These are phyloP conservation scores for Poecilobothrus nobilitatus DNA, from an alignment of 2,888 invertebrate species.

Conservation along the genomic window DNA sequence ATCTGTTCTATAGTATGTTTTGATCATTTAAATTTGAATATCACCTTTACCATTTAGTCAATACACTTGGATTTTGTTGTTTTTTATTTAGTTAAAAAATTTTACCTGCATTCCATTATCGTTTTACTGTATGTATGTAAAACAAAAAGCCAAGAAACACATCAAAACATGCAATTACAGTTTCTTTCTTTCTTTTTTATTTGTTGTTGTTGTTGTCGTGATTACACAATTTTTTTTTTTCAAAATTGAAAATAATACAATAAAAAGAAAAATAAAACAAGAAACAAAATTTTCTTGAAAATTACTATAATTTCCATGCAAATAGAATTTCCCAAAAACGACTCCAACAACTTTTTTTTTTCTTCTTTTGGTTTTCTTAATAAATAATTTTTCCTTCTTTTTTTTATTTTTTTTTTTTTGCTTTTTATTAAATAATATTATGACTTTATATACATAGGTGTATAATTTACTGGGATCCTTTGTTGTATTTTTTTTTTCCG, in stretches of 20 bases:
- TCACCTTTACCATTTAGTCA: background rate
- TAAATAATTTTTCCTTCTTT: background rate
- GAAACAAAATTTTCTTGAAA: background rate
- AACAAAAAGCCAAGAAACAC: background rate
- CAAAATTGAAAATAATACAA: background rate
- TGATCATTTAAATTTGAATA: background rate
- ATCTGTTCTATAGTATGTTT: background rate
- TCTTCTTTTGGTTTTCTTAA: too few species aligned
- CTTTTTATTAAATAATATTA: background rate
- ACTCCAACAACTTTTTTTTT: background rate
- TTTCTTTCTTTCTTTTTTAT: background rate
- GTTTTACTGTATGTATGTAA: background rate
- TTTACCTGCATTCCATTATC: constrained; percentile 3
- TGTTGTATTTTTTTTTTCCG: background rate
- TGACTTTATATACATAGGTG: background rate
- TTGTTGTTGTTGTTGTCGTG: background rate
- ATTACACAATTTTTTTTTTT: constrained; percentile 1
- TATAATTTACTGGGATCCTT: background rate
- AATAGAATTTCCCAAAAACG: background rate
- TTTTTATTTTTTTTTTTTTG: background rate
- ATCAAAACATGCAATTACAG: background rate
- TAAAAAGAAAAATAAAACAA: background rate
- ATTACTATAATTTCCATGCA: constrained; percentile 3
- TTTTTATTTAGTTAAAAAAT: background rate
- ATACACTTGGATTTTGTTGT: background rate